phyloP scores from a whole-genome alignment of 2,888 invertebrate species.

The Meloe dianella region DNA sequence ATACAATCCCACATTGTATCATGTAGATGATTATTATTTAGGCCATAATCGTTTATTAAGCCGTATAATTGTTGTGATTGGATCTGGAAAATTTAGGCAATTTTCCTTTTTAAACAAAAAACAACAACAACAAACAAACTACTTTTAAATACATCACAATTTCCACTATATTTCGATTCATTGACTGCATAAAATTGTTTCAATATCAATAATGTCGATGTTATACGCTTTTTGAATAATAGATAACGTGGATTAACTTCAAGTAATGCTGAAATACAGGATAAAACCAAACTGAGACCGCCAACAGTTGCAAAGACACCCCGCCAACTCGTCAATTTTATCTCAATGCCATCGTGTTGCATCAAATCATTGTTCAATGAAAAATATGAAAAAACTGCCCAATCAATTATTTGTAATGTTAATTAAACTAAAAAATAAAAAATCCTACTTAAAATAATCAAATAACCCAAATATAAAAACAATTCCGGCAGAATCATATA shows the following conservation, averaged over 20 bases:
- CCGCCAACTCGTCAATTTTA: slow-evolving; percentile 58
- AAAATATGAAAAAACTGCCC: slow-evolving; percentile 35
- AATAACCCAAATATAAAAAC: slow-evolving; percentile 55
- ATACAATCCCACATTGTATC: slow-evolving; percentile 25
- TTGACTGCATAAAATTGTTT: slow-evolving; percentile 61
- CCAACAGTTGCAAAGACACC: slow-evolving; percentile 56
- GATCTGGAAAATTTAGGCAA: too few species aligned
- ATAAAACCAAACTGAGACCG: slow-evolving; percentile 53
- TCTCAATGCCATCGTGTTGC: slow-evolving; percentile 39
- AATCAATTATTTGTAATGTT: slow-evolving; percentile 10
- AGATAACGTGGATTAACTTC: slow-evolving; percentile 59
- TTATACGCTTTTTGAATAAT: slow-evolving; percentile 51
- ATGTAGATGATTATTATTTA: slow-evolving; percentile 36
- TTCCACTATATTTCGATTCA: slow-evolving; percentile 57
- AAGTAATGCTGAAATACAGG: slow-evolving; percentile 56
- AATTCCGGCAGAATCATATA: slow-evolving; percentile 55
- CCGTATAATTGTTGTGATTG: slow-evolving; percentile 40
- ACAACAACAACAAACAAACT: too few species aligned
- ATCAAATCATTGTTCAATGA: slow-evolving; percentile 32
- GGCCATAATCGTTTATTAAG: slow-evolving; percentile 41
- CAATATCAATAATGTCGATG: slow-evolving; percentile 54
- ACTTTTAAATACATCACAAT: slow-evolving; percentile 50
- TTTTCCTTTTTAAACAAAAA: too few species aligned
- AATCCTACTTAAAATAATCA: slow-evolving; percentile 47
- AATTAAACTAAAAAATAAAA: not conserved